phyloP scores from a whole-genome alignment of 2,113 vertebrate species.

The Platichthys stellatus region DNA sequence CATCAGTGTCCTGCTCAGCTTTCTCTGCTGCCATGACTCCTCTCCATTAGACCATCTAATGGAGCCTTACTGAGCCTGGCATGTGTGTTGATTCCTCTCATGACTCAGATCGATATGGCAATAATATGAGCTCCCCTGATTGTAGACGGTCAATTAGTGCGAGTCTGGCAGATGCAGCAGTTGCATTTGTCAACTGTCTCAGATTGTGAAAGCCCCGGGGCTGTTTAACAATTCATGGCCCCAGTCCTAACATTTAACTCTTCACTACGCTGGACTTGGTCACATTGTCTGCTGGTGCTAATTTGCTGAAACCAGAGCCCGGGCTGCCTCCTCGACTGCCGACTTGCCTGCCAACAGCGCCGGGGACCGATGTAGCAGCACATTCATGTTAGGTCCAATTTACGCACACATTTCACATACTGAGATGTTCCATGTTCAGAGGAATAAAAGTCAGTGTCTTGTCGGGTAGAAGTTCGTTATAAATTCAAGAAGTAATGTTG shows the following conservation, averaged over 20 bases:
- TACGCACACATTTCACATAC: background rate
- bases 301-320: conserved; percentile 46
- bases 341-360: conserved; percentile 6
- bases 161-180: conserved; percentile 47
- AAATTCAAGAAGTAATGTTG: conserved; percentile 37
- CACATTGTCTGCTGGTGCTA: conserved; percentile 50
- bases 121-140: conserved; percentile 66
- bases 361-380: background rate
- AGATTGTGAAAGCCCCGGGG: conserved; percentile 23
- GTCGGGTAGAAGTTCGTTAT: conserved; percentile 11
- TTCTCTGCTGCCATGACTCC: conserved; percentile 18
- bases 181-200: conserved; percentile 61
- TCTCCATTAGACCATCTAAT: conserved; percentile 31
- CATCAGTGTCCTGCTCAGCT: conserved; percentile 34
- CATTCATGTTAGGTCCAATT: conserved; percentile 31
- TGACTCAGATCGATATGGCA: conserved; percentile 51
- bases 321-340: background rate
- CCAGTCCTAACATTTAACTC: conserved; percentile 59
- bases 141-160: conserved; percentile 57
- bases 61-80: conserved; percentile 17
- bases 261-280: conserved; percentile 12
- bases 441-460: conserved; percentile 20
- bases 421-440: conserved; percentile 13
- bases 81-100: conserved; percentile 29
- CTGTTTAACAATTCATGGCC: conserved; percentile 71